phyloP scores from a whole-genome alignment of 2,888 invertebrate genomes.

The Scrobipalpa atriplicella region DNA sequence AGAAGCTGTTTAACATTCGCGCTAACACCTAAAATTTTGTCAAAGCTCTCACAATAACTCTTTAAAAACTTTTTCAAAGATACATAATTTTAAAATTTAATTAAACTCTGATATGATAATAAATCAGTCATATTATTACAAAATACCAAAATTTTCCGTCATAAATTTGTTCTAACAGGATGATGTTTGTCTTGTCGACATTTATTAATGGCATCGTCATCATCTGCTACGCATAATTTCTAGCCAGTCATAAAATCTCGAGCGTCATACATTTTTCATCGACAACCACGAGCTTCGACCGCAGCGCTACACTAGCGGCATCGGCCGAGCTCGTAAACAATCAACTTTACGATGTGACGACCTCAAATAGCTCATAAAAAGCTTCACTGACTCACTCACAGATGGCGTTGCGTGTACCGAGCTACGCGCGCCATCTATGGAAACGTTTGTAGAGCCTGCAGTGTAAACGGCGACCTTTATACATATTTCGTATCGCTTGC shows the following conservation, averaged over 20 bases:
- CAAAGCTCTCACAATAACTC: no score
- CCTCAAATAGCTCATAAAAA: slow-evolving; percentile 75
- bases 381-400: slow-evolving; percentile 65
- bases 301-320: slow-evolving; percentile 74
- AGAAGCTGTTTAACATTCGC: no score
- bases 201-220: slow-evolving; percentile 19
- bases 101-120: not conserved
- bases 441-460: slow-evolving; percentile 24
- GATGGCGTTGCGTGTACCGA: slow-evolving; percentile 66
- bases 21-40: no score
- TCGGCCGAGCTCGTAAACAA: slow-evolving; percentile 72
- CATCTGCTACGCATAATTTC: slow-evolving; percentile 24
- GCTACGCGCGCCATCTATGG: slow-evolving; percentile 69
- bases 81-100: not conserved
- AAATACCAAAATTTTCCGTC: not conserved
- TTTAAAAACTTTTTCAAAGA: no score
- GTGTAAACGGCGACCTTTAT: slow-evolving; percentile 15
- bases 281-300: slow-evolving; percentile 36
- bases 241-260: slow-evolving; percentile 7
- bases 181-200: slow-evolving; percentile 12
- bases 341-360: slow-evolving; percentile 75
- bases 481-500: slow-evolving; percentile 5
- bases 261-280: slow-evolving; percentile 32
- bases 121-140: not conserved
- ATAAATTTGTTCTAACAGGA: slow-evolving; percentile 14